These are phyloP conservation scores for Tenodera sinensis DNA, from an alignment of 2,888 invertebrate genomes.

Conservation along the genomic window DNA sequence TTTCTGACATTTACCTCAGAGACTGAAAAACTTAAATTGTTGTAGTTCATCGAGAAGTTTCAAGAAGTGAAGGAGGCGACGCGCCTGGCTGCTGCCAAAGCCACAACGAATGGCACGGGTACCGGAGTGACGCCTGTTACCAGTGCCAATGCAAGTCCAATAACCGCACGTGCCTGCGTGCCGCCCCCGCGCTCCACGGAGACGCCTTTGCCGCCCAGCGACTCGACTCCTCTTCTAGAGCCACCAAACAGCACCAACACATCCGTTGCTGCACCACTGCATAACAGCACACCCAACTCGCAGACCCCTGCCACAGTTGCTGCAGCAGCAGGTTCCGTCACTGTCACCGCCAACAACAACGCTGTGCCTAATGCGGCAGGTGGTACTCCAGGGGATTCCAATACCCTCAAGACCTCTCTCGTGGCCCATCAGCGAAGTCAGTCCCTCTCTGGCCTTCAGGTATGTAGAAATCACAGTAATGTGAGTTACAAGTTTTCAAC, in stretches of 20 bases:
- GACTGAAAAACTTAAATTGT: not conserved
- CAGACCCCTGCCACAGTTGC: slow-evolving; percentile 28
- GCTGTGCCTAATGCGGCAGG: slow-evolving; percentile 26
- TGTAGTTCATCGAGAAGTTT: slow-evolving; percentile 94
- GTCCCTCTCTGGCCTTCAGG: slow-evolving; percentile 44
- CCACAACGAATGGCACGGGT: slow-evolving; percentile 56
- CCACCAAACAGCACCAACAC: slow-evolving; percentile 45
- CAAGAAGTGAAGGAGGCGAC: slow-evolving; percentile 97
- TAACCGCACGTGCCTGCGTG: slow-evolving; percentile 57
- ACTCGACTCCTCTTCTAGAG: slow-evolving; percentile 41
- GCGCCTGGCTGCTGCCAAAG: slow-evolving; percentile 64
- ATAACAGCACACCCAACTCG: slow-evolving; percentile 29
- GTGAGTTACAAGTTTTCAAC: too few species aligned
- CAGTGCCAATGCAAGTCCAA: slow-evolving; percentile 84
- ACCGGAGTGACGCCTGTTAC: slow-evolving; percentile 79
- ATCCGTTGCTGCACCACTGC: slow-evolving; percentile 35
- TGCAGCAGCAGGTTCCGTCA: slow-evolving; percentile 32
- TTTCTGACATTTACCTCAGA: too few species aligned
- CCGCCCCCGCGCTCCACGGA: slow-evolving; percentile 38
- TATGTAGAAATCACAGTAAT: not conserved
- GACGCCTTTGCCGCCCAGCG: slow-evolving; percentile 42
- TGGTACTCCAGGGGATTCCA: slow-evolving; percentile 37
- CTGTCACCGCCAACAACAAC: slow-evolving; percentile 26
- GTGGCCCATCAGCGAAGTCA: slow-evolving; percentile 47
- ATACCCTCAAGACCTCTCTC: slow-evolving; percentile 44